Evolutionary conservation across 2,888 invertebrate species (phyloP).

Genomic region (Callimorpha dominula): DNA sequence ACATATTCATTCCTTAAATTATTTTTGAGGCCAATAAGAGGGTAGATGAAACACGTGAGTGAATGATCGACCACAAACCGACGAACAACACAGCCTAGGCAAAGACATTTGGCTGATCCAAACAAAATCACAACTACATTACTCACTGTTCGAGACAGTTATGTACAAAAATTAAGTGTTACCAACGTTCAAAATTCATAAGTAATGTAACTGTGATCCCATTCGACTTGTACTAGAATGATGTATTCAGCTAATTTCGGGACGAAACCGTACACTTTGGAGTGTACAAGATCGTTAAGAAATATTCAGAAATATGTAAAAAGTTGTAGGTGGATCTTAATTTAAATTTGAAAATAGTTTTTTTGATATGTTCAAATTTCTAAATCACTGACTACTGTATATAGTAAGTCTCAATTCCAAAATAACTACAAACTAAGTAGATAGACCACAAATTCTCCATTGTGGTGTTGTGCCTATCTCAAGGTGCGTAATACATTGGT

Average conservation of each 20-base stretch:
- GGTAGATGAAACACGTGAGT: conserved; percentile 30
- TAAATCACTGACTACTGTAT: conserved; percentile 39
- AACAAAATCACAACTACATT: conserved; percentile 64
- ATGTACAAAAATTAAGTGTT: conserved; percentile 73
- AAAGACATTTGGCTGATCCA: conserved; percentile 51
- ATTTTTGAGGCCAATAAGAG: conserved; percentile 62
- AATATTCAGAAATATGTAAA: conserved; percentile 12
- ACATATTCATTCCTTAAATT: conserved; percentile 51
- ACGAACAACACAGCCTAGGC: conserved; percentile 67
- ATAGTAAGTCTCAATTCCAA: conserved; percentile 26
- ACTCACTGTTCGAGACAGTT: conserved; percentile 62
- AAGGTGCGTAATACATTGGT: conserved; percentile 21
- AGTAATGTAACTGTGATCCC: conserved; percentile 64
- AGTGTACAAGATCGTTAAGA: conserved; percentile 31
- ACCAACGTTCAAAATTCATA: conserved; percentile 58
- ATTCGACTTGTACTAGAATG: conserved; percentile 62
- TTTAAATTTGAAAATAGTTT: conserved; percentile 33
- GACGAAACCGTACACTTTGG: conserved; percentile 61
- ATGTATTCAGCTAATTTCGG: conserved; percentile 61
- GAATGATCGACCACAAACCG: conserved; percentile 42
- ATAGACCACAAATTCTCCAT: conserved; percentile 23
- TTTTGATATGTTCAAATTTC: conserved; percentile 48
- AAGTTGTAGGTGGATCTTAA: conserved; percentile 14
- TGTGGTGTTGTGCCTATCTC: conserved; percentile 28
- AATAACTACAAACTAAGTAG: conserved; percentile 35